phyloP scores from a whole-genome alignment of 2,797 vertebrate genomes.

The Malacoctenus gilli region DNA sequence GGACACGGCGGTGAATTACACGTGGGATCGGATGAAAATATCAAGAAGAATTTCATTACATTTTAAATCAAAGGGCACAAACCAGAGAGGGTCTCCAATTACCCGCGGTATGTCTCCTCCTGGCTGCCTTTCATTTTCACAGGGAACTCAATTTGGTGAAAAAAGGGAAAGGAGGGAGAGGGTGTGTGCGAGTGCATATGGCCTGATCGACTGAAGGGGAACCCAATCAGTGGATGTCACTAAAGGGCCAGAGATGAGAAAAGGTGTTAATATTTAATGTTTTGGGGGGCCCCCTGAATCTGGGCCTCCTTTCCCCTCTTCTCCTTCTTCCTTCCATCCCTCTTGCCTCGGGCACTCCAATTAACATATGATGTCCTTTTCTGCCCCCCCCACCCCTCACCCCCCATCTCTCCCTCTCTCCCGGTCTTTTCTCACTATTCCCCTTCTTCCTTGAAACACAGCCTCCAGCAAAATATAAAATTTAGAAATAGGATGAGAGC shows the following conservation, averaged over 20 bases:
- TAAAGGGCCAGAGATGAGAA: slow-evolving; percentile 78
- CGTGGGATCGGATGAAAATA: slow-evolving; percentile 55
- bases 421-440: slow-evolving; percentile 37
- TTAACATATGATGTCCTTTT: slow-evolving; percentile 74
- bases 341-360: slow-evolving; percentile 75
- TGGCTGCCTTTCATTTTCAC: slow-evolving; percentile 64
- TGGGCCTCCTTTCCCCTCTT: slow-evolving; percentile 49
- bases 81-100: slow-evolving; percentile 67
- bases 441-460: slow-evolving; percentile 53
- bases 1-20: slow-evolving; percentile 24
- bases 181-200: slow-evolving; percentile 28
- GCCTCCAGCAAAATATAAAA: slow-evolving; percentile 56
- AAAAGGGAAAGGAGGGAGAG: slow-evolving; percentile 12
- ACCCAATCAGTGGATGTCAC: slow-evolving; percentile 80
- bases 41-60: slow-evolving; percentile 71
- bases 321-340: slow-evolving; percentile 44
- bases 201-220: slow-evolving; percentile 53
- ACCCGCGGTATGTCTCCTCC: slow-evolving; percentile 51
- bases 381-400: slow-evolving; percentile 5
- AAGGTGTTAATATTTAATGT: slow-evolving; percentile 87
- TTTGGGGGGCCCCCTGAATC: slow-evolving; percentile 59
- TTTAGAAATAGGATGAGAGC: slow-evolving; percentile 34
- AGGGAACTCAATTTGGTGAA: slow-evolving; percentile 70
- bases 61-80: slow-evolving; percentile 70
- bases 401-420: slow-evolving; percentile 15